Conservation (phyloP, 2,888 invertebrate genomes). For the Parasteatoda lunata region DNA sequence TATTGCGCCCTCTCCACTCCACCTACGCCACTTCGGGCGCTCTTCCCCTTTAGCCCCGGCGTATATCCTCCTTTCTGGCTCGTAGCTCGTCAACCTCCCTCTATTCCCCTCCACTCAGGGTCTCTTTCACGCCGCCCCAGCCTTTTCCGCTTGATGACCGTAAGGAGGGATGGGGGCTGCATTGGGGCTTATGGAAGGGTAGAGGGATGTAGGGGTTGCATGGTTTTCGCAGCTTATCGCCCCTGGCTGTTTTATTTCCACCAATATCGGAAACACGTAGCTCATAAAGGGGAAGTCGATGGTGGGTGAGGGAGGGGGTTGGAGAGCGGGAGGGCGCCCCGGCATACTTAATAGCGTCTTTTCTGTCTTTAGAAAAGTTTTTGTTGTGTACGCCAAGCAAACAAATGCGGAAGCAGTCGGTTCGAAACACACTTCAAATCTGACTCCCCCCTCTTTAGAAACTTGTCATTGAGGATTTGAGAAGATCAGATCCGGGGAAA, state of each 20-base stretch:
- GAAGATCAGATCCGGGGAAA: neutral
- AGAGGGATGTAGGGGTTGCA: conserved; percentile 19
- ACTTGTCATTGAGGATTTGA: neutral
- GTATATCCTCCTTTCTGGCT: conserved; percentile 20
- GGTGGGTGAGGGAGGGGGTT: neutral
- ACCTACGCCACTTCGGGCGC: neutral
- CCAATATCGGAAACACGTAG: conserved; percentile 34
- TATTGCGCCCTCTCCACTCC: conserved; percentile 29
- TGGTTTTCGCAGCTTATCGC: conserved; percentile 57
- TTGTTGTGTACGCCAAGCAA: neutral
- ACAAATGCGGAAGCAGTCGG: neutral
- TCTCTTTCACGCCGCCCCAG: conserved; percentile 7
- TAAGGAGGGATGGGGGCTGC: neutral
- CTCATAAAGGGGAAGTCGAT: neutral
- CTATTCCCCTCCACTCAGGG: neutral
- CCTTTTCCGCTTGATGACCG: conserved; percentile 56
- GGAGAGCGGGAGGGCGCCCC: conserved; percentile 9
- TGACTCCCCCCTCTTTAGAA: neutral
- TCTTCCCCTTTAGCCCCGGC: conserved; percentile 35
- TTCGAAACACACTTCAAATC: neutral
- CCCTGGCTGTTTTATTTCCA: conserved; percentile 21
- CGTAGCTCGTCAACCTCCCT: conserved; percentile 6
- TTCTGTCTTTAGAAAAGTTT: neutral
- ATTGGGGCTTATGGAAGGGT: neutral
- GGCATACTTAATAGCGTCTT: conserved; percentile 7